Evolutionary conservation across 2,113 vertebrate species (phyloP).

Genomic region (Cavia porcellus): DNA sequence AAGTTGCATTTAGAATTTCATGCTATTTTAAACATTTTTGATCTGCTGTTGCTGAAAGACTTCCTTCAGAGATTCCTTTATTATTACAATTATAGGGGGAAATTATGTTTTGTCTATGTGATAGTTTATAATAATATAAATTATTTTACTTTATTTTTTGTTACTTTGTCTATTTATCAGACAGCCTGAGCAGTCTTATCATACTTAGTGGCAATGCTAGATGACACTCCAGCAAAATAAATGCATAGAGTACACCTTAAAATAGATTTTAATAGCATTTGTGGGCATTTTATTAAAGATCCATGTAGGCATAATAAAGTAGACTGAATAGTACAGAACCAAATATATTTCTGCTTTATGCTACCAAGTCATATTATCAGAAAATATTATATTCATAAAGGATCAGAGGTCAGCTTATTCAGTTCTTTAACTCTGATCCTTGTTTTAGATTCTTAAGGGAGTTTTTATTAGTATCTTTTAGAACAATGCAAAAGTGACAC

Average conservation of each 20-base stretch:
- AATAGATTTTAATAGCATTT: conserved; percentile 45
- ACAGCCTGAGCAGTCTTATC: not conserved
- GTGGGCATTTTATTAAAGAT: conserved; percentile 6
- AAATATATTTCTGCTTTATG: not conserved
- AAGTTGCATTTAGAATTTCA: not conserved
- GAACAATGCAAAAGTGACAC: not conserved
- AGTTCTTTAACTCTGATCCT: not conserved
- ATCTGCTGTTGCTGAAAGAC: not conserved
- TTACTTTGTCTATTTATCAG: not conserved
- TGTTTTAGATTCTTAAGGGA: not conserved
- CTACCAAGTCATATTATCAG: not conserved
- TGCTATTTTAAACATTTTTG: not conserved
- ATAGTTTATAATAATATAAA: not conserved
- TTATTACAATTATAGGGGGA: not conserved
- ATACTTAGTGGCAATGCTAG: not conserved
- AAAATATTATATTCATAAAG: not conserved
- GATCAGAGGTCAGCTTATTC: not conserved
- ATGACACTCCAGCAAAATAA: not conserved
- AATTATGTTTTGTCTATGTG: not conserved
- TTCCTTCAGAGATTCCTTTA: not conserved
- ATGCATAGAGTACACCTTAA: not conserved
- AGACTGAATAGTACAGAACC: not conserved
- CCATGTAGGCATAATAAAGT: not conserved
- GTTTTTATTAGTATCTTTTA: conserved; percentile 5
- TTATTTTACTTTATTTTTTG: not conserved